phyloP scores from a whole-genome alignment of 2,888 invertebrate genomes.

The Phengaris alcon region DNA sequence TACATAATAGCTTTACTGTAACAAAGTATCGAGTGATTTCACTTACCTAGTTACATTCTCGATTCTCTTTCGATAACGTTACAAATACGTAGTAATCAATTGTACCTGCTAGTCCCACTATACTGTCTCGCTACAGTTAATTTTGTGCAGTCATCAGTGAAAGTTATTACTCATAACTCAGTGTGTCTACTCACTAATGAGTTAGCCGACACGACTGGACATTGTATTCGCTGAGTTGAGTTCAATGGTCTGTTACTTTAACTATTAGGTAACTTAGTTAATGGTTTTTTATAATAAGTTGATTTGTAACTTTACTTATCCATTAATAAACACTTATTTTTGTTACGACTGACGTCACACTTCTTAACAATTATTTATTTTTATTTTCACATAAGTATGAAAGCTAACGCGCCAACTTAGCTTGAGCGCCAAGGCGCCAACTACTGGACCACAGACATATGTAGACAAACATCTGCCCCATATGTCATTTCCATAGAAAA shows the following conservation, averaged over 20 bases:
- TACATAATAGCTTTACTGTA: no score
- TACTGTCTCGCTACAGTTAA: no score
- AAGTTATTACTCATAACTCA: background rate
- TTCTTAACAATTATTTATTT: background rate
- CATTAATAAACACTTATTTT: background rate
- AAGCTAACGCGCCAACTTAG: no score
- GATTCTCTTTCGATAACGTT: no score
- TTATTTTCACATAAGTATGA: background rate
- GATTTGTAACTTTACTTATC: background rate
- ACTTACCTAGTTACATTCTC: no score
- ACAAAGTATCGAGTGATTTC: no score
- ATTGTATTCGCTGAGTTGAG: background rate
- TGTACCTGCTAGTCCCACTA: no score
- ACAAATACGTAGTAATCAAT: no score
- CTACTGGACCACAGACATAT: no score
- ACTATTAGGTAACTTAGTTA: background rate
- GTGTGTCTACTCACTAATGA: background rate
- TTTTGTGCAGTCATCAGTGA: background rate
- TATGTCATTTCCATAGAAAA: no score
- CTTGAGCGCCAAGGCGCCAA: no score
- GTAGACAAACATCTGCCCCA: background rate
- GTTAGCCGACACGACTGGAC: background rate
- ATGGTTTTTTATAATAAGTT: background rate
- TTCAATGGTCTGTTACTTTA: background rate
- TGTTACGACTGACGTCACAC: background rate